Base-by-base conservation (phyloP, 2,113 vertebrate species). In the Ophthalmolycus amberensis region DNA sequence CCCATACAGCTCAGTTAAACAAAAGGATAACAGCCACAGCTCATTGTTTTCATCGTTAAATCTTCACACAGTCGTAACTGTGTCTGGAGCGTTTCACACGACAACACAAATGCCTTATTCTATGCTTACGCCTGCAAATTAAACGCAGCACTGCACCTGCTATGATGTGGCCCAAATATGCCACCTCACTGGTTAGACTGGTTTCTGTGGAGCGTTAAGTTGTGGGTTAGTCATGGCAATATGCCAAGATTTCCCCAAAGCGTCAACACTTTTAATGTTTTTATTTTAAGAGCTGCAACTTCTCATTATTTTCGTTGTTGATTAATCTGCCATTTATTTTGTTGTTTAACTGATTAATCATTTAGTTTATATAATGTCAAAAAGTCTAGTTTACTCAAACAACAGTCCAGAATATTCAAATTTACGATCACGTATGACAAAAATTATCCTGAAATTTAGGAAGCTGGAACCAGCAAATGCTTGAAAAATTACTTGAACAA, bases 101-200 rank as follows among this genome's bases (percentile, higher is more conserved):
- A 9, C 14, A 73, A 22, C 16, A 27, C 20, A 27, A 58, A 50
- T 46, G 50, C 10, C 10, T 50, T 63, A 54, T 56, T 32, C 50
- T 25, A 25, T 50, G 5, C 11, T n/a, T n/a, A n/a, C n/a, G n/a
- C n/a, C n/a, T 5, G 3, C 16, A 73, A 50, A 9, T 32, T 25
- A 50, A 38, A 16, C 10, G 22, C 27, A 42, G 8, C 29, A 14
- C 25, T 1, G 29, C n/a, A 0, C 15, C 12, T 68, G 46, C 5
- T 65, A 60, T 34, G 37, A 38, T 34, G 22, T 0, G 46, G 48
- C 34, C 12, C 5, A 20, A 4, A 10, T 7, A 58, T 59, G 80
- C 70, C 0, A 46, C 38, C 34, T 6, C n/a, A 68, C 79, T 80
- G 81, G 80, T 77, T 69, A 1, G 5, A 68, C 77, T 77, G 59